phyloP scores from a whole-genome alignment of 2,888 invertebrate species.

The Koerneria pararmatus region DNA sequence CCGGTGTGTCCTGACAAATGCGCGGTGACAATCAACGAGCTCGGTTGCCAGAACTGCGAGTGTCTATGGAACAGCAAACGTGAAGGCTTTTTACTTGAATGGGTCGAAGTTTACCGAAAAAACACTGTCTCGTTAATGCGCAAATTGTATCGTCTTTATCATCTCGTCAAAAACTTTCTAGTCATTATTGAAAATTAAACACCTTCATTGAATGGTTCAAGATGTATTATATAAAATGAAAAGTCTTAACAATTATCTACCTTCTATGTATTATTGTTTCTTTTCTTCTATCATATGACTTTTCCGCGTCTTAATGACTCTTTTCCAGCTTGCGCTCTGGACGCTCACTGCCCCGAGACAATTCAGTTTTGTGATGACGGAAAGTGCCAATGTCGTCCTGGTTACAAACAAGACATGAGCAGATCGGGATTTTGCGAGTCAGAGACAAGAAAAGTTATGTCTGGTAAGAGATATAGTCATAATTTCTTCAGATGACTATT shows the following conservation, averaged over 20 bases:
- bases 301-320: neutral
- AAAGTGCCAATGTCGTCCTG: conserved; percentile 48
- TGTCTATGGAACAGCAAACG: conserved; percentile 50
- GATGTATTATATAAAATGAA: no score
- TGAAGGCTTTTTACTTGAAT: no score
- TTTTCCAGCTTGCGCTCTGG: conserved; percentile 43
- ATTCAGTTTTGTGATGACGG: conserved; percentile 53
- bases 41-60: conserved; percentile 55
- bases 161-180: no score
- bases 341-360: conserved; percentile 42
- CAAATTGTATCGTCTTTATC: no score
- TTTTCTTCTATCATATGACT: no score
- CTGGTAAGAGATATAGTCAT: no score
- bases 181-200: no score
- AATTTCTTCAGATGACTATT: no score
- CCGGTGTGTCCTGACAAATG: conserved; percentile 48
- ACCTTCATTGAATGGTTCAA: no score
- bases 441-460: conserved; percentile 8
- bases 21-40: conserved; percentile 45
- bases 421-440: conserved; percentile 33
- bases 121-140: no score
- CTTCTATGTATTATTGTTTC: no score
- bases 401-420: conserved; percentile 36
- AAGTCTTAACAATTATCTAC: neutral
- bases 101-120: no score